Evolutionary conservation across 2,888 invertebrate genomes (phyloP), one percentile per base, ranked within the genome.

Genomic region (Diaprepes abbreviatus): DNA sequence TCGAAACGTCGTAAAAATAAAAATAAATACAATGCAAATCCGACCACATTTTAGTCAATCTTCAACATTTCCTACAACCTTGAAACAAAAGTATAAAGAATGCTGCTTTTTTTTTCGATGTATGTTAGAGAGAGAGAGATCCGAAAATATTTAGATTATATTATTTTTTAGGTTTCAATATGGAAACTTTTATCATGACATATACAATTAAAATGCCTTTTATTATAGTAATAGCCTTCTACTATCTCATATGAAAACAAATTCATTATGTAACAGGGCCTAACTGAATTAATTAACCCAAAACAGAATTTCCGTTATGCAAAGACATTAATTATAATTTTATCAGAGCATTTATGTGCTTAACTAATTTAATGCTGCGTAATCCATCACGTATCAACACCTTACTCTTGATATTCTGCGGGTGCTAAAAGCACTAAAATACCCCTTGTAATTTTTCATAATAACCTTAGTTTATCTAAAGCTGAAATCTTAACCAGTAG

Each of bases 371-470:
- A 12, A 28, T 48, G 28, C 31, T 28, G 48, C 48, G 14, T 50
- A 50, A 50, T 50, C 14, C 48, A 50, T 50, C 48, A 50, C 28
- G 48, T 50, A 50, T 50, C 48, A 50, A 50, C 28, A 50, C 48
- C 48, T 50, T 4, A 28, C 2, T 28, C 14, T 28, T 12, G 48
- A 28, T 28, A 28, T 50, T 50, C 48, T 50, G 48, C 48, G 48
- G 48, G 48, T 50, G 48, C 48, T 50, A 50, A 50, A 50, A 50
- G 48, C 28, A 50, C 28, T 50, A 50, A 28, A 50, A 28, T 50
- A 28, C 7, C 16, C 48, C 48, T 28, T 28, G 24, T 48, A 28
- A 28, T 28, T 48, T 50, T 50, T 50, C n/a, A 6, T 50, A 28
- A 50, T 50, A 24, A 28, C 9, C n/a, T 31, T 50, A 14, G 9